Conservation (phyloP, 2,797 vertebrate genomes). For the Atherinosoma microstoma region DNA sequence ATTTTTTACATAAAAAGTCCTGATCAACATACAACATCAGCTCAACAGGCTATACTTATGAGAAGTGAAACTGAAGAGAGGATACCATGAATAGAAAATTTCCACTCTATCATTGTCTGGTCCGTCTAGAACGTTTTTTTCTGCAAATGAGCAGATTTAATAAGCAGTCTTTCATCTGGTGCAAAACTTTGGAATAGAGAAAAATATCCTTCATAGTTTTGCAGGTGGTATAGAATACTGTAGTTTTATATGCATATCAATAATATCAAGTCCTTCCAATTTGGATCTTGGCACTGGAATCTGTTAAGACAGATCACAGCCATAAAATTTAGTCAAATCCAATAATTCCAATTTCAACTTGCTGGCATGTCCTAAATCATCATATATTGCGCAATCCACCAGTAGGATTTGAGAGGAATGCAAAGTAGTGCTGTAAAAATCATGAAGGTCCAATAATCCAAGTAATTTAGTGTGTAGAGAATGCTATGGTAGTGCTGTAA, state of each 20-base stretch:
- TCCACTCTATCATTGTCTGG: slow-evolving; percentile 19
- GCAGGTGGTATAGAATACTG: slow-evolving; percentile 50
- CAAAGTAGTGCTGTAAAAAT: slow-evolving; percentile 79
- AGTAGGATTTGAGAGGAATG: slow-evolving; percentile 70
- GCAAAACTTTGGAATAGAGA: slow-evolving; percentile 27
- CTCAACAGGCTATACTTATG: background rate
- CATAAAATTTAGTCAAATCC: slow-evolving; percentile 74
- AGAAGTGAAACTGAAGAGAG: background rate
- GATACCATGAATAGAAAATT: background rate
- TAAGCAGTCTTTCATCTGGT: slow-evolving; percentile 20
- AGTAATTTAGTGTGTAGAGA: slow-evolving; percentile 82
- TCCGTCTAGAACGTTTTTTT: slow-evolving; percentile 16
- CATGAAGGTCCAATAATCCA: slow-evolving; percentile 81
- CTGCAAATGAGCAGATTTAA: slow-evolving; percentile 20
- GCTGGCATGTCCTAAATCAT: slow-evolving; percentile 75
- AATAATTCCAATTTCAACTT: slow-evolving; percentile 76
- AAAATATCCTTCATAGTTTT: slow-evolving; percentile 39
- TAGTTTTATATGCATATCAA: slow-evolving; percentile 71
- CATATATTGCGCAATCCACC: slow-evolving; percentile 67
- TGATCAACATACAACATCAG: slow-evolving; percentile 3
- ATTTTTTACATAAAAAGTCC: background rate
- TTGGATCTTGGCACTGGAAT: slow-evolving; percentile 62
- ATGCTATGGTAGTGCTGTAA: slow-evolving; percentile 75
- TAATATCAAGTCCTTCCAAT: slow-evolving; percentile 71
- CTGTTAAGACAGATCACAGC: slow-evolving; percentile 68